These are phyloP conservation scores for Drosophila nasuta DNA, from an alignment of 1,140 invertebrate genomes.

Conservation along the genomic window DNA sequence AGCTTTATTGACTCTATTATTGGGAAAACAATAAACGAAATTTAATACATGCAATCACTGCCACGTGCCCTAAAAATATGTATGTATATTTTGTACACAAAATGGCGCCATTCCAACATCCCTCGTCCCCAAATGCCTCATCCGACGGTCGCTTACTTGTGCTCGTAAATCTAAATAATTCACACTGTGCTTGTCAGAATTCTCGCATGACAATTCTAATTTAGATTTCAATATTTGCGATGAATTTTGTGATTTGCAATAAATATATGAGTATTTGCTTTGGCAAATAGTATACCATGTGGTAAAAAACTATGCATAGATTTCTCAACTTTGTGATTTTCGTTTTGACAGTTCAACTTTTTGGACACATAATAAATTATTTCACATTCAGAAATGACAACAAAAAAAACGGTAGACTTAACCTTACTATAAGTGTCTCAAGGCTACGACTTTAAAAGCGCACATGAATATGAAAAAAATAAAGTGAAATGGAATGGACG, in stretches of 20 bases:
- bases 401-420: too few species aligned
- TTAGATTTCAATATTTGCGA: conserved; percentile 28
- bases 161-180: conserved; percentile 38
- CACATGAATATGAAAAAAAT: too few species aligned
- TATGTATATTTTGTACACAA: neutral
- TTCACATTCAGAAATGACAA: neutral
- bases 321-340: conserved; percentile 15
- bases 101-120: conserved; percentile 17
- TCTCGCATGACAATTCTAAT: conserved; percentile 25
- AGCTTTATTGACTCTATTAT: conserved; percentile 38
- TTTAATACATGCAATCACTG: conserved; percentile 40
- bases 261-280: conserved; percentile 13
- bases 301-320: too few species aligned
- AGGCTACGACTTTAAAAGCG: too few species aligned
- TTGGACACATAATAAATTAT: conserved; percentile 21
- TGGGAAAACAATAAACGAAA: conserved; percentile 44
- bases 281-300: neutral
- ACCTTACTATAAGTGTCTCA: too few species aligned
- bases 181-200: conserved; percentile 10
- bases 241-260: conserved; percentile 7
- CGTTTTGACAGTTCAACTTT: conserved; percentile 30
- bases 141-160: neutral
- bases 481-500: too few species aligned
- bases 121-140: neutral
- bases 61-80: conserved; percentile 22